Evolutionary conservation across 2,888 invertebrate genomes (phyloP).

Genomic region (Branchellion lobata): DNA sequence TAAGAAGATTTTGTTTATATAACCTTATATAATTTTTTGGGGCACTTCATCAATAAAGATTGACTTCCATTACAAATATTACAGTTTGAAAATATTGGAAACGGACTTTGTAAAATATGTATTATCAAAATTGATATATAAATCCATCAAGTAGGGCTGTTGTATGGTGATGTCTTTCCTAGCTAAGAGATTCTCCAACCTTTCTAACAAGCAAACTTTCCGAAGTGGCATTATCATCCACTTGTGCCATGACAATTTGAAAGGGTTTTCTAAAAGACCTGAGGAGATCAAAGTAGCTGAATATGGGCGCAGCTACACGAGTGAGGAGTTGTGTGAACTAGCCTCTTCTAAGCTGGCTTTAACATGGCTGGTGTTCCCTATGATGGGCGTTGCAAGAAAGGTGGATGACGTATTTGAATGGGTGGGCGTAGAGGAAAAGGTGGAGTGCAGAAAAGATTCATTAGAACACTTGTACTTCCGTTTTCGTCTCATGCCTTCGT

Average conservation of each 20-base stretch:
- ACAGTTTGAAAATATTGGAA: too few relatives aligned
- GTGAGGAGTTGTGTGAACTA: constrained; percentile 23
- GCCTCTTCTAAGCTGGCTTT: background rate
- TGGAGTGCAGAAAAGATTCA: constrained; percentile 32
- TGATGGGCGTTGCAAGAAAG: constrained; percentile 40
- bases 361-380: constrained; percentile 28
- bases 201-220: background rate
- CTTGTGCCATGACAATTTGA: constrained; percentile 22
- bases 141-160: too few relatives aligned
- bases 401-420: constrained; percentile 24
- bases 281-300: background rate
- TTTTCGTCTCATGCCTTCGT: constrained; percentile 37
- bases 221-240: constrained; percentile 17
- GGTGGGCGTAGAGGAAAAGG: constrained; percentile 37
- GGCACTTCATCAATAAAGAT: too few relatives aligned
- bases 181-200: background rate
- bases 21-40: too few relatives aligned
- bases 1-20: too few relatives aligned
- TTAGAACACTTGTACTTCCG: constrained; percentile 39
- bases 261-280: background rate
- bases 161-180: background rate
- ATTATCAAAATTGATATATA: too few relatives aligned
- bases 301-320: constrained; percentile 13
- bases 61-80: too few relatives aligned
- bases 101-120: too few relatives aligned